Evolutionary conservation across 2,888 invertebrate genomes (phyloP).

Genomic region (Microctonus aethiopoides): DNA sequence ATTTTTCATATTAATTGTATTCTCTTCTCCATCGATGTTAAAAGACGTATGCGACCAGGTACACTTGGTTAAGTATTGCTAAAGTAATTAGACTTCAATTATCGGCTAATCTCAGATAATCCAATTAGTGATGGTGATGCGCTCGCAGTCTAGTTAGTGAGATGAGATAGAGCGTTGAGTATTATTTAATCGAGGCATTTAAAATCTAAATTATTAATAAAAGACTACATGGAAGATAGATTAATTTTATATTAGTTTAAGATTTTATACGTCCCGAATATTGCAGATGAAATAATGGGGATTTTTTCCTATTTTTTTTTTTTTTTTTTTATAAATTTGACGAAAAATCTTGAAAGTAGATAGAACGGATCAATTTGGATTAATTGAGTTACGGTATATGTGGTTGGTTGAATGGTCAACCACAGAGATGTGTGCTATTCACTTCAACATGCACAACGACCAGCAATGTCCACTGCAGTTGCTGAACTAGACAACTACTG

Average conservation of each 20-base stretch:
- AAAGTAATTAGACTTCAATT: conserved; percentile 23
- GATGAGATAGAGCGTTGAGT: conserved; percentile 1
- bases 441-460: conserved; percentile 11
- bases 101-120: conserved; percentile 22
- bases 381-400: conserved; percentile 65
- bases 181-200: conserved; percentile 11
- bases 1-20: not conserved
- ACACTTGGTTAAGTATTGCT: conserved; percentile 4
- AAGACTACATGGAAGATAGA: not conserved
- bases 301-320: no score
- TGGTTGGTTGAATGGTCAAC: conserved; percentile 57
- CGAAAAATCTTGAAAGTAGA: conserved; percentile 13
- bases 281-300: no score
- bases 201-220: not conserved
- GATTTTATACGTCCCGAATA: no score
- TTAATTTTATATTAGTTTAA: not conserved
- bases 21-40: not conserved
- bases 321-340: not conserved
- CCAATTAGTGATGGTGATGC: conserved; percentile 6
- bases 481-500: conserved; percentile 3
- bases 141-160: not conserved
- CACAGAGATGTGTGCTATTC: conserved; percentile 54
- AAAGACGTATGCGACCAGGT: not conserved
- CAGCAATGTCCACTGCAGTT: conserved; percentile 19
- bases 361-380: conserved; percentile 59